phyloP scores from a whole-genome alignment of 2,113 vertebrate genomes.

The Leptobrachium leishanense region DNA sequence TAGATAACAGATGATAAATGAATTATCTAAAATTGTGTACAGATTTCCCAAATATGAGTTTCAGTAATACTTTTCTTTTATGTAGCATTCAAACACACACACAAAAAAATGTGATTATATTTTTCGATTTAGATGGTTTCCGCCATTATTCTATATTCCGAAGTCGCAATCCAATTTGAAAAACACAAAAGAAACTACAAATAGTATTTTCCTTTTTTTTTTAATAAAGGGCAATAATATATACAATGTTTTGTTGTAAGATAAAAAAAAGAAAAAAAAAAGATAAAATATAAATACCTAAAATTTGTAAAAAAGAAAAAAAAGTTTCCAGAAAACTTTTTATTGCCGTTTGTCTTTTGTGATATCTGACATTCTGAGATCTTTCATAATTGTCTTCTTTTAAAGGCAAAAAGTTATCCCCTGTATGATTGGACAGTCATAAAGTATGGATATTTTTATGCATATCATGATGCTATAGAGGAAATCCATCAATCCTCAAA shows the following conservation, averaged over 20 bases:
- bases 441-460: no score
- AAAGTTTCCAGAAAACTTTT: no score
- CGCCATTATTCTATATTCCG: slow-evolving; percentile 11
- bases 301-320: not conserved
- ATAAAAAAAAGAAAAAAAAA: not conserved
- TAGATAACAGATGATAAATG: slow-evolving; percentile 47
- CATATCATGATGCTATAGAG: no score
- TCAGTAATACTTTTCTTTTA: not conserved
- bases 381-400: no score
- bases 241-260: not conserved
- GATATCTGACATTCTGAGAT: no score
- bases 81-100: not conserved
- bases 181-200: not conserved
- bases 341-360: no score
- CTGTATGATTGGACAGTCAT: no score
- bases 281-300: not conserved
- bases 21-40: slow-evolving; percentile 42
- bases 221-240: not conserved
- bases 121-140: not conserved
- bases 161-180: not conserved
- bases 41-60: slow-evolving; percentile 33
- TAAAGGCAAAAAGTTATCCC: no score
- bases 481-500: no score
- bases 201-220: slow-evolving; percentile 3
- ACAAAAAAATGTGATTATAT: slow-evolving; percentile 12